Evolutionary conservation across 2,797 vertebrate species (phyloP), one percentile per base, ranked within the genome.

Genomic region (Dromococcyx pavoninus): DNA sequence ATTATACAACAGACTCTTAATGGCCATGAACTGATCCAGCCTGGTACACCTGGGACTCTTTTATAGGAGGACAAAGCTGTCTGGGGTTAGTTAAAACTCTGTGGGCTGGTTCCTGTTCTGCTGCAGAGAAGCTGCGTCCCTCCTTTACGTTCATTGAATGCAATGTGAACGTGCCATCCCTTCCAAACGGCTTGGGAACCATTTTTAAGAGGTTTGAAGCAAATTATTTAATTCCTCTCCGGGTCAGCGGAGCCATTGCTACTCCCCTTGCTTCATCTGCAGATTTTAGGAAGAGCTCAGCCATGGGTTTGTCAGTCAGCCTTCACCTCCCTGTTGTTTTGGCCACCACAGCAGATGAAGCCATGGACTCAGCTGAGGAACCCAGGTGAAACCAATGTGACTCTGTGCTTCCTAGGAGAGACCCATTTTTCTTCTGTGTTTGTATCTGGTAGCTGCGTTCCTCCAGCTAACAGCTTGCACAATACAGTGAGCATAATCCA

Each of bases 71-170:
- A 46, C 32, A 22, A 15, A 74, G 50, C 25, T 30, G 9, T 33
- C 56, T 66, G 61, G 9, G 69, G 32, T 46, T 21, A 43, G 32
- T 39, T 39, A 25, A 66, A 72, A 22, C 35, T 44, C 48, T 5
- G 24, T 11, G 22, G 41, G 53, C 11, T 39, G n/a, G 4, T 43
- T 27, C 35, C 57, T 61, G 71, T 19, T 28, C 13, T 44, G 53
- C 69, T 77, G 66, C 80, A 71, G 62, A 35, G 24, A 57, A 41
- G 56, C 80, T 78, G 30, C 43, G 17, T n/a, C 58, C 56, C 30
- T 65, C 33, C 46, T 65, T 53, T 8, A 3, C 1, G 5, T 54
- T 15, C 13, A 0, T 28, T 0, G 3, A 39, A 9, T 5, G 24
- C 0, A 3, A 35, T 5, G 39, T 10, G 48, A 60, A 11, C 4